Evolutionary conservation across 35 echinoderm and acorn worm genomes (phyloP).

Genomic region (Stichopus chloronotus): DNA sequence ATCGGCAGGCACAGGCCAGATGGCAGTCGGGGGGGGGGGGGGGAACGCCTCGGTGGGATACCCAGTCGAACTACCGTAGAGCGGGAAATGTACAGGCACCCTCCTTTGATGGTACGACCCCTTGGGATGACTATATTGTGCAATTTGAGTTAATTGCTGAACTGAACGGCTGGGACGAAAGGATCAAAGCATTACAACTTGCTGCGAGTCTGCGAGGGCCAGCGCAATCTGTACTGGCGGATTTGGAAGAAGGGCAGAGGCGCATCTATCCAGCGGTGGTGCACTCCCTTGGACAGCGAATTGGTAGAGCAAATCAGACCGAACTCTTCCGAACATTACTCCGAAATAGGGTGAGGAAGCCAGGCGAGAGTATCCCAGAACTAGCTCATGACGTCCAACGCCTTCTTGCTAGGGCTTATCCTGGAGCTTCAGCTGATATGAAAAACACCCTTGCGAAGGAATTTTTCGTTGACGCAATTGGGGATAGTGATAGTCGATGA

Average conservation of each 20-base stretch:
- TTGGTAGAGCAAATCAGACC: conserved; percentile 36
- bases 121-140: background rate
- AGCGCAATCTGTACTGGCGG: too few species aligned
- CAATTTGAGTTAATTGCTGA: too few species aligned
- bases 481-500: conserved; percentile 13
- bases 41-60: too few species aligned
- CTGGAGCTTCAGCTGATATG: conserved; percentile 2
- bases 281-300: background rate
- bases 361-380: conserved; percentile 28
- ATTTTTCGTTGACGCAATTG: conserved; percentile 8
- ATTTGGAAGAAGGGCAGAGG: background rate
- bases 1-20: too few species aligned
- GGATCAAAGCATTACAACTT: background rate
- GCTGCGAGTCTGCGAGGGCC: background rate
- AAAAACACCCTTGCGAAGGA: conserved; percentile 9
- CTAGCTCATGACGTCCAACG: conserved; percentile 14
- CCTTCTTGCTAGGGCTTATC: conserved; percentile 4
- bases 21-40: too few species aligned
- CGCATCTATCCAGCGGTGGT: background rate
- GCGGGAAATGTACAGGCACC: too few species aligned
- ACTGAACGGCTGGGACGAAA: too few species aligned
- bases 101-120: background rate
- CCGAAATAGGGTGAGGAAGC: background rate
- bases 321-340: conserved; percentile 21
- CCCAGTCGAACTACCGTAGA: too few species aligned